Percentiles rank a stretch among this genome's conserved stretches.
Conservation (phyloP, 1,140 invertebrate species). For the Orchesella cincta region DNA sequence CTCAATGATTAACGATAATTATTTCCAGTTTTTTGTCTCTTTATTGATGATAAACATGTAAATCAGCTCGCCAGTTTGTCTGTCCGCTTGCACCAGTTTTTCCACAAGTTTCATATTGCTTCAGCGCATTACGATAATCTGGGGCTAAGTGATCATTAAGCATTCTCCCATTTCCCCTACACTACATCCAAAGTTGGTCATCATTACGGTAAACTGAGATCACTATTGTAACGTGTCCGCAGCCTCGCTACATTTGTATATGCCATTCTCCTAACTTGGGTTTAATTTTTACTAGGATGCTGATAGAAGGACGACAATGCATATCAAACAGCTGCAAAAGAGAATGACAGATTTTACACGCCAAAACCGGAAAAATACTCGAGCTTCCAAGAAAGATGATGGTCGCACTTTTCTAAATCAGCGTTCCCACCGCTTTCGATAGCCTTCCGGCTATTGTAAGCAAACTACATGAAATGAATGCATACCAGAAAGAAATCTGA, state of each 20-base stretch:
- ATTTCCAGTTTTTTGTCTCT: background rate
- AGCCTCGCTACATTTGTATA: no score
- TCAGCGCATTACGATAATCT: no score
- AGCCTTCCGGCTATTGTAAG: background rate
- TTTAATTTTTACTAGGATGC: background rate
- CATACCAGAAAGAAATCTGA: background rate
- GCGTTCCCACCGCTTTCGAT: constrained; percentile 4
- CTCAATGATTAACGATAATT: background rate
- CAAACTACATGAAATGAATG: background rate
- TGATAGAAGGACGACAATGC: background rate
- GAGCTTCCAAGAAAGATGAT: constrained; percentile 11
- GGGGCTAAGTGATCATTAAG: no score
- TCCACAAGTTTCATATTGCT: no score
- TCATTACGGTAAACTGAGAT: no score
- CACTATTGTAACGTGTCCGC: no score
- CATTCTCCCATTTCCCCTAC: no score
- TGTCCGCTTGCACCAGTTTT: no score
- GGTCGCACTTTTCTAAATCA: background rate
- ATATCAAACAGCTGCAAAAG: background rate
- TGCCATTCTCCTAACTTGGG: no score
- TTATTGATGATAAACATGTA: no score
- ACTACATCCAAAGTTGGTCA: no score
- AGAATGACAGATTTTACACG: constrained; percentile 23
- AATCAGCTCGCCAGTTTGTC: no score
- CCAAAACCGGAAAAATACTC: constrained; percentile 22